These are phyloP conservation scores for Griposia aprilina DNA, from an alignment of 2,888 invertebrate species.

Conservation along the genomic window DNA sequence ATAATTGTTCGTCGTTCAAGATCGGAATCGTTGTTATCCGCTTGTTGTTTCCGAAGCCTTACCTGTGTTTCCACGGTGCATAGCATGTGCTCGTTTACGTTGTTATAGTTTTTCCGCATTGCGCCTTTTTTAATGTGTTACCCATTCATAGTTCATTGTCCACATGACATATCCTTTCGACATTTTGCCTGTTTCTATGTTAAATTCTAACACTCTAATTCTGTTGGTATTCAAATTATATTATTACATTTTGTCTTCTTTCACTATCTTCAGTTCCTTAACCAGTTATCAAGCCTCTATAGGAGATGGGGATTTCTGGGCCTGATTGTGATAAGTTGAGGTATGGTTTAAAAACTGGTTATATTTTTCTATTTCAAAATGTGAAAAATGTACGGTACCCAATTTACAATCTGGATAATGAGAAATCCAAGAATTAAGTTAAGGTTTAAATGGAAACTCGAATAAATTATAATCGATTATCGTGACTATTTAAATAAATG, in stretches of 20 bases:
- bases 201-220: neutral
- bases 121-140: slow-evolving; percentile 63
- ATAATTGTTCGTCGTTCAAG: slow-evolving; percentile 40
- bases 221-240: neutral
- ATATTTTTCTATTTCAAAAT: too few relatives aligned
- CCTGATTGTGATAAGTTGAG: too few relatives aligned
- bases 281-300: neutral
- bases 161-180: slow-evolving; percentile 53
- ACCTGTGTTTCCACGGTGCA: slow-evolving; percentile 67
- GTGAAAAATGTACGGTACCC: too few relatives aligned
- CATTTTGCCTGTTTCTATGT: slow-evolving; percentile 23
- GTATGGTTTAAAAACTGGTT: too few relatives aligned
- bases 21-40: slow-evolving; percentile 45
- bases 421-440: too few relatives aligned
- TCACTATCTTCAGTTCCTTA: neutral
- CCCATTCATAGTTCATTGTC: slow-evolving; percentile 64
- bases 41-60: slow-evolving; percentile 60
- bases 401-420: too few relatives aligned
- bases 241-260: neutral
- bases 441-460: too few relatives aligned
- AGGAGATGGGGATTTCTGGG: too few relatives aligned
- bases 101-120: slow-evolving; percentile 67
- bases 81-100: slow-evolving; percentile 60
- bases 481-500: too few relatives aligned
- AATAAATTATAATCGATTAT: too few relatives aligned